Evolutionary conservation across 1,140 invertebrate species (phyloP), one percentile per base, ranked within the genome.

Genomic region (Arctopsyche grandis): DNA sequence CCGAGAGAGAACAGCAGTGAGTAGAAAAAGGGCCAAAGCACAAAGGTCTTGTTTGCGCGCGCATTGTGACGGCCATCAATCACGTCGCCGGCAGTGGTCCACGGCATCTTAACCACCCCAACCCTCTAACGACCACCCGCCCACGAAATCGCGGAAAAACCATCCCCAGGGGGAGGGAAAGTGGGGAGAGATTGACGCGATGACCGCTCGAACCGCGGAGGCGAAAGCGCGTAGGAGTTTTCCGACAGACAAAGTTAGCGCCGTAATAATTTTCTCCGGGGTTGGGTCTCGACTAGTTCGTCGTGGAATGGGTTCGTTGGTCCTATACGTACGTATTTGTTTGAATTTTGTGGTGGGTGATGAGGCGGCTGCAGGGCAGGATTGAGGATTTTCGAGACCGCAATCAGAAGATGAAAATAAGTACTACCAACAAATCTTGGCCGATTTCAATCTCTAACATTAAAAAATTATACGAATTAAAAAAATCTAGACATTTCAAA

Each of bases 11-110:
- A 60, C 56, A 60, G 56, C 12, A 52, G 16, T 14, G 24, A 9
- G 19, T 9, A 19, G 63, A 10, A 26, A 66, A 66, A 66, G 12
- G 21, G 58, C 0, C 21, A 4, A 16, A 52, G 12, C 48, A 16
- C 16, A 19, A 66, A 66, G 63, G 63, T 66, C 26, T 66, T 66
- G 22, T 24, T 26, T 26, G 63, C 22, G 63, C 21, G 63, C 22
- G 63, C 63, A 66, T 66, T 66, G 63, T 66, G 63, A 66, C 63
- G 21, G 63, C 63, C 63, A 66, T 66, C 63, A 66, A 66, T 66
- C 63, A 66, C 21, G 21, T 52, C 16, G 12, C 48, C 10, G 12
- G 48, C 58, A 60, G 14, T 60, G n/a, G 58, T 10, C 48, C 48
- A n/a, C 48, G 48, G 21, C 14, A 16, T 60, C 56, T 60, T 60